Evolutionary conservation across 2,113 vertebrate species (phyloP), one percentile per base, ranked within the genome.

Genomic region (Gasterosteus nipponicus): DNA sequence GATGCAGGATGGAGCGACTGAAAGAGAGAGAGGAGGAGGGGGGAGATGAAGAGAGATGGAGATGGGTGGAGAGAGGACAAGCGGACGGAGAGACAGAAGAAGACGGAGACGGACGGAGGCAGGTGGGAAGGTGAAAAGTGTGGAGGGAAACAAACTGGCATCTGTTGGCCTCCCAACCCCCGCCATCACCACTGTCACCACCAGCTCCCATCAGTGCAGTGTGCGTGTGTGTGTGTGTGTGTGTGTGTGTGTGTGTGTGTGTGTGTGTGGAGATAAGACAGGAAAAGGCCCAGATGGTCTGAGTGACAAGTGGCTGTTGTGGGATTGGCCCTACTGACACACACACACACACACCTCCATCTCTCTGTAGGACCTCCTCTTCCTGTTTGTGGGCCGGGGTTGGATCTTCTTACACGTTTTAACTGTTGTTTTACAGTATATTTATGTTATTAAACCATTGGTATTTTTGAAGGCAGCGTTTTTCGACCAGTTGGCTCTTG

Each of bases 301-400:
- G 86, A 90, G 88, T 91, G 91, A 90, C 91, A 90, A 90, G 89
- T 87, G 89, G 88, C 83, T 90, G 89, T 88, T 89, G 78, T 75
- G 83, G 89, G 88, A 86, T 77, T 74, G 80, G 75, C 64, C 80
- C 81, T 80, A 53, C 80, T 87, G 79, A 72, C 72, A 44, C 35
- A 44, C 65, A 60, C 74, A 72, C 79, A 54, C 65, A 65, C 47
- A 49, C 67, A 62, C 74, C 65, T 78, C 70, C 80, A 10, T 81
- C 77, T 84, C 83, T 82, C 82, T 79, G 80, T 73, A 79, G 84
- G 87, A 85, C 83, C 86, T 78, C 77, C 58, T 41, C 81, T 77
- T 79, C 76, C 81, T 78, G 87, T 85, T 80, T 69, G 80, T n/a
- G 16, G 19, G 49, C 3, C 42, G 15, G 42, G 35, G 66, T 41